phyloP scores from a whole-genome alignment of 2,888 invertebrate genomes.

The Seira ritae region DNA sequence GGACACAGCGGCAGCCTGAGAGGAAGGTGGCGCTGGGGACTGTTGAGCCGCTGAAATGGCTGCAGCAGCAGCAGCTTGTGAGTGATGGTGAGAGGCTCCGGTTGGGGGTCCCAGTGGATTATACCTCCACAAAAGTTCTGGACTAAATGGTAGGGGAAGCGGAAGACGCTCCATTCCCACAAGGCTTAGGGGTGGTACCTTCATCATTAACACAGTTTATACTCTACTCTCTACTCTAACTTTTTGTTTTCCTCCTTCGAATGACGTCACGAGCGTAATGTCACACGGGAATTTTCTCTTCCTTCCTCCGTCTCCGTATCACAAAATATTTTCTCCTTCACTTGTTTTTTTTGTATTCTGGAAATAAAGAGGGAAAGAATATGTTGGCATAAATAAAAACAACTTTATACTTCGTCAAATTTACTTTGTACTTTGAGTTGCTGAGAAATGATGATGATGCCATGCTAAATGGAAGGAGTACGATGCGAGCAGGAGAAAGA shows the following conservation, averaged over 20 bases:
- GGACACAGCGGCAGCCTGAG: constrained; percentile 72
- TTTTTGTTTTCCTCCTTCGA: not conserved
- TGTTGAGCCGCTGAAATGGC: constrained; percentile 75
- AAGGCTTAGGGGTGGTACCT: constrained; percentile 74
- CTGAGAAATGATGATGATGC: too few species aligned
- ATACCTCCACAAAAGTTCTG: constrained; percentile 92
- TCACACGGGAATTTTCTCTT: constrained; percentile 2
- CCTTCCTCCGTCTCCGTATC: not conserved
- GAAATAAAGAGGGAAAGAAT: not conserved
- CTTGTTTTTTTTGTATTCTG: not conserved
- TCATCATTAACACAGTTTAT: constrained; percentile 71
- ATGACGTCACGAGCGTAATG: not conserved
- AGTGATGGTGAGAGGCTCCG: constrained; percentile 77
- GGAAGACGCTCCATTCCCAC: constrained; percentile 84
- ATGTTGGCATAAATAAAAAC: too few species aligned
- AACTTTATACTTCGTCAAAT: too few species aligned
- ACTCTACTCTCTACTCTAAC: not conserved
- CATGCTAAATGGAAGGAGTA: too few species aligned
- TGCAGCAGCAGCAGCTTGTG: constrained; percentile 70
- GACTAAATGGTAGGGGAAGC: constrained; percentile 85
- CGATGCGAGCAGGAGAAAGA: too few species aligned
- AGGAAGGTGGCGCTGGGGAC: constrained; percentile 76
- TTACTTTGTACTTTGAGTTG: too few species aligned
- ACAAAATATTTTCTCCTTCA: not conserved
- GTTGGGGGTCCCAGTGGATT: constrained; percentile 80